Evolutionary conservation across 2,113 vertebrate genomes (phyloP), one percentile per base, ranked within the genome.

Genomic region (Oophaga pumilio): DNA sequence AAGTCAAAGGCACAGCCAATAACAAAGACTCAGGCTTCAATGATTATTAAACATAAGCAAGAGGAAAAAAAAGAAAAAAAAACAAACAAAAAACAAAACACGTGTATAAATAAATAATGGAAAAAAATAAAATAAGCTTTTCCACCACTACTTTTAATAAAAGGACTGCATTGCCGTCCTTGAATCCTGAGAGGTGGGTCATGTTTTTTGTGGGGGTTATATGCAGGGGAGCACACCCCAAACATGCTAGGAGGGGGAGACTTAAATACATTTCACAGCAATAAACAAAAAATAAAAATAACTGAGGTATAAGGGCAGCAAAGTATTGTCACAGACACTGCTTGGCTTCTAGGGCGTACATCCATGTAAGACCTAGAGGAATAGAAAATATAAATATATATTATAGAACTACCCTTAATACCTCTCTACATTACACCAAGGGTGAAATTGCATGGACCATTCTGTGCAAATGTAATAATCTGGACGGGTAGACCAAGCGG

Each of bases 201-300:
- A 66, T 4, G 9, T 62, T 13, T 13, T 28, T n/a, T n/a, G n/a
- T 4, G 33, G 69, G 59, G n/a, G 22, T 11, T 33, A 49, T 22
- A 56, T 77, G 49, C 43, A 53, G 71, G 69, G 57, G 6, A 82
- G 14, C 5, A 85, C 22, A 62, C 69, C 86, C 80, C 57, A 12
- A 84, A 50, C 80, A 82, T 76, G 80, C 71, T 66, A 66, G 43
- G 56, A 22, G 43, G 43, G 56, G 28, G 43, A 77, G n/a, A n/a
- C 60, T 84, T 88, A 88, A 88, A 88, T 88, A 88, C 53, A 84
- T 84, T 84, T 88, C 87, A 88, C 87, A 88, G 80, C 81, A 88
- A 84, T 77, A 88, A 88, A 76, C 68, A 85, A 59, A 73, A 80
- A 18, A 80, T 59, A 80, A 80, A 80, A 18, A 80, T 59, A 80